Base-by-base conservation (phyloP, 2,113 vertebrate genomes). In the Notarius quadriscutis region DNA sequence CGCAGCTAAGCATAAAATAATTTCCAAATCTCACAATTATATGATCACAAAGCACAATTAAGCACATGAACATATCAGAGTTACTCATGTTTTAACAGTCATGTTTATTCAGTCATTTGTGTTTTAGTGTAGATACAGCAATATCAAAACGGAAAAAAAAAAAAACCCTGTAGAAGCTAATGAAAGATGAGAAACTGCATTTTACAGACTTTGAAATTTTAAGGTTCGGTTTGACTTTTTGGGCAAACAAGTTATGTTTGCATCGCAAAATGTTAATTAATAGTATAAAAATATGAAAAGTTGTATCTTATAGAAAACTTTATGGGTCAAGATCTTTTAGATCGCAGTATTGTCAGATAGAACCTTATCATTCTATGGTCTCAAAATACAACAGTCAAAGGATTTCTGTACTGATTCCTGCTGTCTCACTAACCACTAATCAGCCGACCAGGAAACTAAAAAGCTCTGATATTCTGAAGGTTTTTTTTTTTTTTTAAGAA, bases 51-150 rank as follows among this genome's bases (percentile, higher is more conserved):
- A 79, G 51, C 22, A 78, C 50, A 78, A 6, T 55, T 1, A 81
- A 51, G 34, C 51, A 50, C 22, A 83, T n/a, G 6, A 79, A 79
- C 15, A 12, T 15, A 55, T 20, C 6, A 79, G 12, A 55, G 17
- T 25, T 7, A n/a, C 74, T 78, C 22, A 11, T 50, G 34, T 50
- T 83, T 65, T 63, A 12, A 53, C 60, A 82, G 41, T 63, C 20
- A 20, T 30, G 14, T 83, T 83, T 83, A 83, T 65, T 83, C 41
- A 83, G 60, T 51, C 81, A 17, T 78, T n/a, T 55, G 50, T 55
- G 20, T 55, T 78, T 78, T 78, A 78, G 7, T 5, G 22, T 53
- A 55, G 41, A 12, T 77, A 77, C 48, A 77, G 71, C 71, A 48
- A 48, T 48, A 48, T 17, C 67, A 30, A 17, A 9, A 18, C 51